Evolutionary conservation across 2,797 vertebrate genomes (phyloP).

Genomic region (Craterocephalus amniculus): DNA sequence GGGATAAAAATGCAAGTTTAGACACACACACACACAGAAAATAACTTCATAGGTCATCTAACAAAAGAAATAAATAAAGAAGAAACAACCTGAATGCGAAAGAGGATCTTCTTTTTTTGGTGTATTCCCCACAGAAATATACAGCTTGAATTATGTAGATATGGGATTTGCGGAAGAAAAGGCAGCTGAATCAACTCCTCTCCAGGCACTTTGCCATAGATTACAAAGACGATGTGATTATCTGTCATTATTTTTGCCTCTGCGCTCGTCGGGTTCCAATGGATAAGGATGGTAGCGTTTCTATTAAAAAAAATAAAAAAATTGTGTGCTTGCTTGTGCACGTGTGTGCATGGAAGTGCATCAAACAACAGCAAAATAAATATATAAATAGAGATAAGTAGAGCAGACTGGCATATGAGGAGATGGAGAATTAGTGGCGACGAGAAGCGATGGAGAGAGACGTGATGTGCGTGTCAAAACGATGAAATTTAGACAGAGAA

Average conservation of each 20-base stretch:
- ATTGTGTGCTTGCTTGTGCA: slow-evolving; percentile 18
- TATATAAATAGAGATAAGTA: slow-evolving; percentile 21
- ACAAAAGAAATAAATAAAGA: neutral
- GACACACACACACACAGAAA: neutral
- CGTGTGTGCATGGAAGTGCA: slow-evolving; percentile 5
- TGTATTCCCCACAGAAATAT: slow-evolving; percentile 42
- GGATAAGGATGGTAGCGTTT: slow-evolving; percentile 68
- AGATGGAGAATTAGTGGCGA: slow-evolving; percentile 48
- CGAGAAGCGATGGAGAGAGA: slow-evolving; percentile 34
- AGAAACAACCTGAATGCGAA: slow-evolving; percentile 31
- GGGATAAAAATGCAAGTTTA: slow-evolving; percentile 41
- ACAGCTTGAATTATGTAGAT: slow-evolving; percentile 41
- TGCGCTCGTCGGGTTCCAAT: slow-evolving; percentile 56
- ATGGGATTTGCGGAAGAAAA: slow-evolving; percentile 44
- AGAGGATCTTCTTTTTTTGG: slow-evolving; percentile 11
- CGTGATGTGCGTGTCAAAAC: slow-evolving; percentile 68
- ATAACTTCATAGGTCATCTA: slow-evolving; percentile 21
- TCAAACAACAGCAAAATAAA: slow-evolving; percentile 32
- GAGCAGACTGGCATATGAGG: slow-evolving; percentile 43
- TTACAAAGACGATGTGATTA: slow-evolving; percentile 79
- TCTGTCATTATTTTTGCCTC: slow-evolving; percentile 78
- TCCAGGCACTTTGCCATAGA: slow-evolving; percentile 58
- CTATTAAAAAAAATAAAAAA: slow-evolving; percentile 11
- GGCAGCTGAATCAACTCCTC: slow-evolving; percentile 67
- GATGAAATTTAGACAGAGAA: slow-evolving; percentile 52